phyloP scores from a whole-genome alignment of 2,888 invertebrate species.

The Petrolisthes manimaculis region DNA sequence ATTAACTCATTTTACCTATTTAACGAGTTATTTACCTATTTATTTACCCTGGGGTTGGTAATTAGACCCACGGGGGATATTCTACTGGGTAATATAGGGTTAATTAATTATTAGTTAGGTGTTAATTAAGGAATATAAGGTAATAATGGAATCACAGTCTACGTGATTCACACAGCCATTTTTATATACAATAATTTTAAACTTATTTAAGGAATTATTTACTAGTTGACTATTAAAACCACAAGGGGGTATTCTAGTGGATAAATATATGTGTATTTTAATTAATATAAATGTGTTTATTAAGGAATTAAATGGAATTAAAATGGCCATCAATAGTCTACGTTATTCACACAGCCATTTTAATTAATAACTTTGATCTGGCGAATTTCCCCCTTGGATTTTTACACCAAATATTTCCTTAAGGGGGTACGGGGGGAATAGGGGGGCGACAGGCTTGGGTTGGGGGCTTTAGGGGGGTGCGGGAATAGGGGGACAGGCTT shows the following conservation, averaged over 20 bases:
- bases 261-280: background rate
- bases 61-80: background rate
- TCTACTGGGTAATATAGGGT: background rate
- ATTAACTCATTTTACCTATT: background rate
- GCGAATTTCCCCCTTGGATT: slow-evolving; percentile 21
- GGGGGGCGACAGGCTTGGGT: no score
- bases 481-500: no score
- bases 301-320: background rate
- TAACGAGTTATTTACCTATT: background rate
- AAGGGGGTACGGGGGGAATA: no score
- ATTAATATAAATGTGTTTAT: background rate
- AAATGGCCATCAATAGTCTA: slow-evolving; percentile 18
- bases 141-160: slow-evolving; percentile 23
- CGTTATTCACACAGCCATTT: slow-evolving; percentile 42
- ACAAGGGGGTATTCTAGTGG: background rate
- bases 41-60: background rate
- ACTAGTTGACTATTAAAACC: background rate
- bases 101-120: background rate
- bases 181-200: background rate
- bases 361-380: background rate
- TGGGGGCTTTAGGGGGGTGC: no score
- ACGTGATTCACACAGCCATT: slow-evolving; percentile 42
- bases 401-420: background rate
- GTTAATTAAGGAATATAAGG: background rate
- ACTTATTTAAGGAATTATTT: background rate